Conservation (phyloP, 2,113 vertebrate genomes). For the Kryptolebias marmoratus region DNA sequence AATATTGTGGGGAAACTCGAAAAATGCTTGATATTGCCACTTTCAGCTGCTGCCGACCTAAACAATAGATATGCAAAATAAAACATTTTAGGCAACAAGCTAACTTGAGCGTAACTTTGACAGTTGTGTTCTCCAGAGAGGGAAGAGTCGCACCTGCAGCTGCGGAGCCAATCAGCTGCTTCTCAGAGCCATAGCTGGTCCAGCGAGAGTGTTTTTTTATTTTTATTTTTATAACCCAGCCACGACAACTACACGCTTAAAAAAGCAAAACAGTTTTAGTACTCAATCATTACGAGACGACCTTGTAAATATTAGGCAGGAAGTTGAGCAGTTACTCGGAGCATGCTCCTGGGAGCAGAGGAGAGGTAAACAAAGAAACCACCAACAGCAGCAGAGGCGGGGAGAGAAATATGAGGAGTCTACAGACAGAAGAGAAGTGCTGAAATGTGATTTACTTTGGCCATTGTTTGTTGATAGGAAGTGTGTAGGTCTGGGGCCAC, state of each 20-base stretch:
- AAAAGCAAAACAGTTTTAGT: not conserved
- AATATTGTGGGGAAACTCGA: not conserved
- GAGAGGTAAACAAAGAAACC: not conserved
- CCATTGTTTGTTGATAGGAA: not conserved
- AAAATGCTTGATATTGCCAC: not conserved
- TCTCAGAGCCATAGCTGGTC: not conserved
- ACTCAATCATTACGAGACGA: too few species aligned
- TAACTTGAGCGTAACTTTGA: slow-evolving; percentile 46
- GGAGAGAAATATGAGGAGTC: not conserved
- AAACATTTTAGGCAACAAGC: not conserved
- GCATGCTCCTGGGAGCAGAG: not conserved
- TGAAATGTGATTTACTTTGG: not conserved
- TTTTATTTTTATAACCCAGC: not conserved
- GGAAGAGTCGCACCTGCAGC: slow-evolving; percentile 56
- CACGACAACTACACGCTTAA: not conserved
- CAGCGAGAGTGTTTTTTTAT: not conserved
- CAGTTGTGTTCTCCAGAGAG: slow-evolving; percentile 56
- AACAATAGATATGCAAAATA: not conserved
- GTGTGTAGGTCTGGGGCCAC: not conserved
- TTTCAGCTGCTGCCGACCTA: too few species aligned
- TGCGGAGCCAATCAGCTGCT: slow-evolving; percentile 2
- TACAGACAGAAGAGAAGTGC: not conserved
- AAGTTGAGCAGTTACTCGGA: too few species aligned
- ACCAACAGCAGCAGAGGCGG: not conserved
- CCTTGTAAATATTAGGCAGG: too few species aligned